These are phyloP conservation scores for Liasis olivaceus DNA, from an alignment of 2,797 vertebrate species.

Conservation along the genomic window DNA sequence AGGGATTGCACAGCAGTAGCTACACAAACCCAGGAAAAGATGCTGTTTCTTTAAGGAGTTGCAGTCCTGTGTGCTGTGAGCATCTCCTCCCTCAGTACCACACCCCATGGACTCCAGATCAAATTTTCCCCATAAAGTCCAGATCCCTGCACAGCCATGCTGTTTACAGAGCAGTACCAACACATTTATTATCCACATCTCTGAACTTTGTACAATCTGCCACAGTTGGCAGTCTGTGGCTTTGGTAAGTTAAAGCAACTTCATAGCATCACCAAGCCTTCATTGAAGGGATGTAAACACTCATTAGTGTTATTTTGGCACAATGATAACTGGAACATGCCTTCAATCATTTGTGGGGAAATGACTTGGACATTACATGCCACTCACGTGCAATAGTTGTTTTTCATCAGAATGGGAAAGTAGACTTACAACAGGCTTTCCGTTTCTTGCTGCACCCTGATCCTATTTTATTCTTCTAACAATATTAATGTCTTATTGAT, in stretches of 20 bases:
- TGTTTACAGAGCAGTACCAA: too few relatives aligned
- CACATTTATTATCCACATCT: not conserved
- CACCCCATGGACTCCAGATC: not conserved
- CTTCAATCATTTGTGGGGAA: not conserved
- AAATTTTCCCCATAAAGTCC: not conserved
- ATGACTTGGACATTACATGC: not conserved
- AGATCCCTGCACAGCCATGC: not conserved
- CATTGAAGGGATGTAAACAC: not conserved
- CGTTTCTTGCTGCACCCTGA: not conserved
- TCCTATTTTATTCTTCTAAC: not conserved
- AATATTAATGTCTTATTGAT: not conserved
- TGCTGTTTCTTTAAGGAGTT: not conserved
- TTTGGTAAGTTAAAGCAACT: not conserved
- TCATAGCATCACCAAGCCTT: not conserved
- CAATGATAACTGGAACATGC: not conserved
- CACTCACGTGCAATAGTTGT: not conserved
- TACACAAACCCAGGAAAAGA: not conserved
- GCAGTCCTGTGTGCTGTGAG: not conserved
- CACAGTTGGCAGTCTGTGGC: not conserved
- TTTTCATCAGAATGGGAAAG: not conserved
- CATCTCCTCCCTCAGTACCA: not conserved
- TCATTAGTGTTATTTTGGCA: not conserved
- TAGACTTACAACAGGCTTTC: not conserved
- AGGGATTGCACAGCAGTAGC: not conserved
- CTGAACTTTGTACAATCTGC: not conserved